phyloP scores from a whole-genome alignment of 2,888 invertebrate genomes.

The Helicoverpa assulta region DNA sequence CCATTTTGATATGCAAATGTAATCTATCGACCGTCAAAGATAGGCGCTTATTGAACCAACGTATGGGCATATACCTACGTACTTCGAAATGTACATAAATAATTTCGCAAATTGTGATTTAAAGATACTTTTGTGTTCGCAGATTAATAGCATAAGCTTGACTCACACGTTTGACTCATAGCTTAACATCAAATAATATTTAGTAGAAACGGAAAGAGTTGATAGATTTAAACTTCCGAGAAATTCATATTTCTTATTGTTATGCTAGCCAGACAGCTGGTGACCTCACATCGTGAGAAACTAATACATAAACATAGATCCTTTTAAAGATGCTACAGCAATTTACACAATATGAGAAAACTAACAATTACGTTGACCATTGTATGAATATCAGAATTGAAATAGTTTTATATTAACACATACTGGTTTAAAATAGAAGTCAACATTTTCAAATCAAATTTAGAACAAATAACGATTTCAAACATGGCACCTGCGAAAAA shows the following conservation, averaged over 20 bases:
- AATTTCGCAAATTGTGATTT: neutral
- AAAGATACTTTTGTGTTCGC: no score
- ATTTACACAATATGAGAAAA: no score
- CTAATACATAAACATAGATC: neutral
- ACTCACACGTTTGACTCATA: slow-evolving; percentile 4
- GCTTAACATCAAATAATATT: neutral
- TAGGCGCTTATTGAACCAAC: slow-evolving; percentile 36
- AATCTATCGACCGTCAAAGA: slow-evolving; percentile 53
- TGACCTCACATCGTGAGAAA: neutral
- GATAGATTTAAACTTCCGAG: slow-evolving; percentile 3
- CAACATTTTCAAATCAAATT: slow-evolving; percentile 8
- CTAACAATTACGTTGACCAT: no score
- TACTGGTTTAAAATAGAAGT: neutral
- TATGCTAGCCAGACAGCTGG: neutral
- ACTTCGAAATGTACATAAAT: neutral
- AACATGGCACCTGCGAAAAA: slow-evolving; percentile 8
- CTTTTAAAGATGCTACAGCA: neutral
- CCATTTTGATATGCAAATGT: slow-evolving; percentile 65
- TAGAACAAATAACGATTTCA: neutral
- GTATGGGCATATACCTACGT: slow-evolving; percentile 12
- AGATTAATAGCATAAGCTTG: neutral
- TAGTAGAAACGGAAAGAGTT: neutral
- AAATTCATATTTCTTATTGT: neutral
- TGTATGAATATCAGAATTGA: no score
- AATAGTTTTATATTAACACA: no score